These are phyloP conservation scores for Euborellia annulipes DNA, from an alignment of 1,140 invertebrate species.

Conservation along the genomic window DNA sequence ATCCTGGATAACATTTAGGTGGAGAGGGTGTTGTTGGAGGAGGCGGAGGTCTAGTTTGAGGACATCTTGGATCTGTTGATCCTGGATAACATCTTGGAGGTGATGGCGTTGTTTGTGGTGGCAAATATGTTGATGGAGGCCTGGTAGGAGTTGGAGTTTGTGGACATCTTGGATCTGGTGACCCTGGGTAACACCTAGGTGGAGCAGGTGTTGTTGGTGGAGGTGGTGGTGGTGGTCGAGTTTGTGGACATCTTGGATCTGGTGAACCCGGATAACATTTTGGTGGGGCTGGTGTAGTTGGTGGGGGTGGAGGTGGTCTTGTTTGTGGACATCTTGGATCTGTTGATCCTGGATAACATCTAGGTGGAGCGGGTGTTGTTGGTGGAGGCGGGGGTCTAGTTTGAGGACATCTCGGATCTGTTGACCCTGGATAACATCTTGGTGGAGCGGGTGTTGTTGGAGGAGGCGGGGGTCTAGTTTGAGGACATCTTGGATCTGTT, in stretches of 20 bases:
- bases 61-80: conserved; percentile 21
- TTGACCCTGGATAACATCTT: conserved; percentile 21
- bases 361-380: conserved; percentile 4
- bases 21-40: conserved; percentile 18
- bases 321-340: conserved; percentile 21
- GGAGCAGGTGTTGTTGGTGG: conserved; percentile 17
- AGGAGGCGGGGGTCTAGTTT: conserved; percentile 10
- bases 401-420: conserved; percentile 17
- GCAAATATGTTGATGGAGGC: conserved; percentile 7
- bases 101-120: conserved; percentile 15
- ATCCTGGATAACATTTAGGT: conserved; percentile 35
- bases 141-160: conserved; percentile 12
- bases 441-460: conserved; percentile 13
- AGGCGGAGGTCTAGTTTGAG: conserved; percentile 5
- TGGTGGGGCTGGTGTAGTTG: conserved; percentile 18
- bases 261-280: conserved; percentile 27
- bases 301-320: conserved; percentile 8
- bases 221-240: conserved; percentile 16
- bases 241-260: conserved; percentile 27
- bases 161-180: conserved; percentile 17
- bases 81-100: conserved; percentile 18
- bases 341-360: conserved; percentile 17
- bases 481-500: conserved; percentile 14
- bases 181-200: conserved; percentile 15
- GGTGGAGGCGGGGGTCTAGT: conserved; percentile 15